Evolutionary conservation across 2,797 vertebrate genomes (phyloP).

Genomic region (Mionectes olivaceus): DNA sequence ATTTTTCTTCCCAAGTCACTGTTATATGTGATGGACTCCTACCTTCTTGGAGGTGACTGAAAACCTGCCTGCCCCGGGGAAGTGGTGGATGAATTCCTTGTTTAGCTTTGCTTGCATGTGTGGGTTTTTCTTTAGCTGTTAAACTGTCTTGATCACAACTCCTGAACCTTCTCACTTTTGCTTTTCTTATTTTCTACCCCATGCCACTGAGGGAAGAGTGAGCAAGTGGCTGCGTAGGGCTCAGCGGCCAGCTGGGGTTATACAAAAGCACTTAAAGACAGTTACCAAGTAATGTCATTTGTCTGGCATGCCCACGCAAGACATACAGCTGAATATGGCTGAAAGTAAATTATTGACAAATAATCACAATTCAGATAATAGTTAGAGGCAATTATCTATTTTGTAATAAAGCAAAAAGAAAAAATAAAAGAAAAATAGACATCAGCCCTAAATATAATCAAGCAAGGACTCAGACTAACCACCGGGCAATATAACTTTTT

Average conservation of each 20-base stretch:
- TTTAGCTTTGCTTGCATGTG: neutral
- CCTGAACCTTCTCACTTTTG: neutral
- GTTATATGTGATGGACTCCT: rapidly evolving
- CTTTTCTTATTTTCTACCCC: neutral
- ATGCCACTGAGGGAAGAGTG: neutral
- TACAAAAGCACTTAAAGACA: neutral
- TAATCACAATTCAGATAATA: neutral
- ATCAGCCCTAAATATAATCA: neutral
- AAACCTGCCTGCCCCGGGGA: neutral
- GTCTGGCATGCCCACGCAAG: neutral
- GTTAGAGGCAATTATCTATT: neutral
- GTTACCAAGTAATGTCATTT: neutral
- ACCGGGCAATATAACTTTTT: neutral
- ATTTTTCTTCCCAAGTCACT: neutral
- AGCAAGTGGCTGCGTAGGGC: rapidly evolving
- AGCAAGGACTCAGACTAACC: neutral
- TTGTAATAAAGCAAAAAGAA: neutral
- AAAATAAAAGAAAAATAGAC: neutral
- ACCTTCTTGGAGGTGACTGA: neutral
- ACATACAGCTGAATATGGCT: neutral
- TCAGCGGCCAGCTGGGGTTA: neutral
- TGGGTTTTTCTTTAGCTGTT: neutral
- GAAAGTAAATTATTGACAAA: neutral
- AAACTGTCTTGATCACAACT: neutral
- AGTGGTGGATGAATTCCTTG: neutral